phyloP scores from a whole-genome alignment of 2,797 vertebrate species.

The Hoplostethus mediterraneus region DNA sequence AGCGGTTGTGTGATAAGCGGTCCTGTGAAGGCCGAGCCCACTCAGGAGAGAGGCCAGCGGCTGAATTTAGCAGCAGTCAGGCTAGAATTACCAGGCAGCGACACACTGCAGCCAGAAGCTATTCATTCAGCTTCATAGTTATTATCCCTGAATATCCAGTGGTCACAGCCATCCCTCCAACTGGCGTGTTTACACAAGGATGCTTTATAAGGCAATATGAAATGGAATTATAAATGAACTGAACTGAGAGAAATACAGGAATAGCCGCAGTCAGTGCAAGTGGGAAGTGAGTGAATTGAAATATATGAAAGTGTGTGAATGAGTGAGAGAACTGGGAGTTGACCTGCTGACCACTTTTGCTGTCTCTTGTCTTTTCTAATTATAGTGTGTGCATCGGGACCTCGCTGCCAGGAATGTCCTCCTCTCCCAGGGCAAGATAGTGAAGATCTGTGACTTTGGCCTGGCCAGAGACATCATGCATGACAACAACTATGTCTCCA shows the following conservation, averaged over 20 bases:
- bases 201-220: constrained; percentile 66
- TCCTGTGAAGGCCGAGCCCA: constrained; percentile 61
- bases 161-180: constrained; percentile 67
- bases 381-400: constrained; percentile 97
- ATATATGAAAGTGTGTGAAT: constrained; percentile 10
- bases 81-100: constrained; percentile 76
- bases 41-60: constrained; percentile 64
- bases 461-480: constrained; percentile 99
- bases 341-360: background rate
- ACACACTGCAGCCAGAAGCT: constrained; percentile 63
- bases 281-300: constrained; percentile 18
- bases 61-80: constrained; percentile 77
- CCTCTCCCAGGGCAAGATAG: constrained; percentile 97
- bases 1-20: constrained; percentile 75
- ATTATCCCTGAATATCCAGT: constrained; percentile 81
- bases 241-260: constrained; percentile 45
- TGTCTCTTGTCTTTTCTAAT: constrained; percentile 1
- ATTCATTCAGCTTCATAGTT: constrained; percentile 76
- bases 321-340: constrained; percentile 1
- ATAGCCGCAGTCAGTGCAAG: constrained; percentile 40
- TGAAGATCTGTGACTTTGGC: constrained; percentile 99
- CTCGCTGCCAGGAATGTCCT: constrained; percentile 98
- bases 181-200: constrained; percentile 74
- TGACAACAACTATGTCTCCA: constrained; percentile 99
- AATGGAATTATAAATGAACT: constrained; percentile 64